These are phyloP conservation scores for Macroglossus sobrinus DNA, from an alignment of 2,113 vertebrate genomes.

Conservation along the genomic window DNA sequence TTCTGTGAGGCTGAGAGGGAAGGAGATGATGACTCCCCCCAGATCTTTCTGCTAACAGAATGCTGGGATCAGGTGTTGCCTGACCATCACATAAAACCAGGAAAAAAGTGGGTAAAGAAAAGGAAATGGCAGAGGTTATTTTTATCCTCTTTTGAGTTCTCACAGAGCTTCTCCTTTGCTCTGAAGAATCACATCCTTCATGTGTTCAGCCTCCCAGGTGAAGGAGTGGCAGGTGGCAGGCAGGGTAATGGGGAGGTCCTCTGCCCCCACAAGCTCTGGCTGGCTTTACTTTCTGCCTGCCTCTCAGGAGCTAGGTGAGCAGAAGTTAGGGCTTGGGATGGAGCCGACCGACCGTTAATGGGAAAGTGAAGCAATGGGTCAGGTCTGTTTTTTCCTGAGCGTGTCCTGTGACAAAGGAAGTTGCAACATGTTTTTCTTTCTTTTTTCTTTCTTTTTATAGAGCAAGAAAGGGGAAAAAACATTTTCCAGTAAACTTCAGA, in stretches of 20 bases:
- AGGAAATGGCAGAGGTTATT: neutral
- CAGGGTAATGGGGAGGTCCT: neutral
- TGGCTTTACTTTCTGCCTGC: neutral
- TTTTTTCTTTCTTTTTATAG: slow-evolving; percentile 43
- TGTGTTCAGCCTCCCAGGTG: neutral
- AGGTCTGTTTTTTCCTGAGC: neutral
- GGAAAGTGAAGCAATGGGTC: slow-evolving; percentile 63
- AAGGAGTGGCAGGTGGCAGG: neutral
- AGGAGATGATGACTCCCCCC: neutral
- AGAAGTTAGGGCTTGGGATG: neutral
- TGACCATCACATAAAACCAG: neutral
- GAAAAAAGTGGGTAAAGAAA: too few species aligned
- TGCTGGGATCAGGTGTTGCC: neutral
- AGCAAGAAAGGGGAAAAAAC: neutral
- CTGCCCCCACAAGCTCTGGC: accelerated
- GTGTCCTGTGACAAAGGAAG: slow-evolving; percentile 44
- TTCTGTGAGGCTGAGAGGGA: neutral
- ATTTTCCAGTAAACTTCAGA: slow-evolving; percentile 46
- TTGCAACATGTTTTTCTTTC: slow-evolving; percentile 9
- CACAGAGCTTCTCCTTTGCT: neutral
- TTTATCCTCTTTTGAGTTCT: neutral
- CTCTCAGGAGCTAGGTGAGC: neutral
- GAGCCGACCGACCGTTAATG: neutral
- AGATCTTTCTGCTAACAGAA: neutral
- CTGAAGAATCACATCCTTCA: neutral